A percentile compares a stretch with the other conserved stretches of the same genome.
These are phyloP conservation scores for Clarias magur DNA, from an alignment of 2,113 vertebrate genomes.

Conservation along the genomic window DNA sequence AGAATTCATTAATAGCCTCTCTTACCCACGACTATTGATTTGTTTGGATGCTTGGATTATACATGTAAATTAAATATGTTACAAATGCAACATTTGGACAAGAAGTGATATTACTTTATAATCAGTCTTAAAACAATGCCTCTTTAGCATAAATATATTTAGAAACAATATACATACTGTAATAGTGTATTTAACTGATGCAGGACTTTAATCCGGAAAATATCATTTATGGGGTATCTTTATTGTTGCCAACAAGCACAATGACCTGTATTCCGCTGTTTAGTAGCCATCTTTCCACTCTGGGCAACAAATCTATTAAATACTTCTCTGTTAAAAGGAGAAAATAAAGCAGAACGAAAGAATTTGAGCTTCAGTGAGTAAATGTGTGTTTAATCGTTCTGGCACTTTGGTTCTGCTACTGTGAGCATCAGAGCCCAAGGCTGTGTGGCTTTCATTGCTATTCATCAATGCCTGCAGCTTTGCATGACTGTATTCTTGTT, in stretches of 20 bases:
- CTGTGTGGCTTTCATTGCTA: slow-evolving; percentile 56
- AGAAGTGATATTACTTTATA: not conserved
- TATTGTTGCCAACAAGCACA: slow-evolving; percentile 59
- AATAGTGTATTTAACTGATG: not conserved
- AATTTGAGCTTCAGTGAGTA: not conserved
- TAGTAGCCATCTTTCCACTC: slow-evolving; percentile 38
- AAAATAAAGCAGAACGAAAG: slow-evolving; percentile 45
- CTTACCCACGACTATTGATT: slow-evolving; percentile 63
- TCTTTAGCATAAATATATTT: not conserved
- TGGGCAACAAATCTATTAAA: slow-evolving; percentile 23
- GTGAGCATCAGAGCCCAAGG: slow-evolving; percentile 59
- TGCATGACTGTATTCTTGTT: slow-evolving; percentile 41
- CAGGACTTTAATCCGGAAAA: not conserved
- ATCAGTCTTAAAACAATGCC: not conserved
- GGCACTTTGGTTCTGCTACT: slow-evolving; percentile 59
- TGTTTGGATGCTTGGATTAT: slow-evolving; percentile 1
- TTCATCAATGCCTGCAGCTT: slow-evolving; percentile 58
- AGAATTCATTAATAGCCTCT: slow-evolving; percentile 64
- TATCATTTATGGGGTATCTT: slow-evolving; percentile 48
- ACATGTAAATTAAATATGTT: slow-evolving; percentile 30
- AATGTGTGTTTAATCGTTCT: slow-evolving; percentile 65
- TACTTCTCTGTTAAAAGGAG: slow-evolving; percentile 58
- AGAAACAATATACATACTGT: not conserved
- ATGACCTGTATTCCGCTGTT: slow-evolving; percentile 41
- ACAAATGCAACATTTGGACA: not conserved